Percentiles rank a stretch among this genome's conserved stretches.
phyloP scores from a whole-genome alignment of 2,888 invertebrate species.

The Tanaodytes sp. region DNA sequence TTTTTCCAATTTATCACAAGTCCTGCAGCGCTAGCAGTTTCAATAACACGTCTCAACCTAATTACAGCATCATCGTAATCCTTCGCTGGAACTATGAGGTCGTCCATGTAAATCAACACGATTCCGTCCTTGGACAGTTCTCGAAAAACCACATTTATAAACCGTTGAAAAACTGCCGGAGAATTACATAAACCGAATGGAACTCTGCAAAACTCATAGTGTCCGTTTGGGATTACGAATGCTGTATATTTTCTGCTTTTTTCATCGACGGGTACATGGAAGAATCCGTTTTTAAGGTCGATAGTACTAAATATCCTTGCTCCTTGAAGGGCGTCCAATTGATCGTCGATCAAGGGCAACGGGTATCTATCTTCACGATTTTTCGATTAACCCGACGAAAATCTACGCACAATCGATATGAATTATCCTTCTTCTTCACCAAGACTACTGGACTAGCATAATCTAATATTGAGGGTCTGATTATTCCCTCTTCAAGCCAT shows the following conservation, averaged over 20 bases:
- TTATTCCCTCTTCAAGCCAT: neutral
- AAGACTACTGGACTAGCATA: neutral
- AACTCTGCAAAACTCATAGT: neutral
- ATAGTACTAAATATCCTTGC: neutral
- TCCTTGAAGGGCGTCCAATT: neutral
- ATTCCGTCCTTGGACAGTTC: neutral
- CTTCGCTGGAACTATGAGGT: neutral
- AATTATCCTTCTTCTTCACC: neutral
- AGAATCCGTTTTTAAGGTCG: constrained; percentile 4
- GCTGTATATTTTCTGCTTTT: neutral
- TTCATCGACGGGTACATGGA: constrained; percentile 3
- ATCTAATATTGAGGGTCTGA: neutral
- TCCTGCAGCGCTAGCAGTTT: neutral
- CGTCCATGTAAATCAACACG: neutral
- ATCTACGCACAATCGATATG: neutral
- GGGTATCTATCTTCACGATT: neutral
- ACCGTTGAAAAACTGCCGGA: neutral
- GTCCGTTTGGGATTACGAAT: neutral
- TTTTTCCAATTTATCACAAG: neutral
- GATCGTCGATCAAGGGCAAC: neutral
- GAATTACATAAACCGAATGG: neutral
- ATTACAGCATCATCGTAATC: neutral
- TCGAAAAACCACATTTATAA: neutral
- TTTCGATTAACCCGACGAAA: neutral
- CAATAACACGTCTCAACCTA: neutral